Conservation (phyloP, 2,888 invertebrate species). For the Gymnocheta viridis region DNA sequence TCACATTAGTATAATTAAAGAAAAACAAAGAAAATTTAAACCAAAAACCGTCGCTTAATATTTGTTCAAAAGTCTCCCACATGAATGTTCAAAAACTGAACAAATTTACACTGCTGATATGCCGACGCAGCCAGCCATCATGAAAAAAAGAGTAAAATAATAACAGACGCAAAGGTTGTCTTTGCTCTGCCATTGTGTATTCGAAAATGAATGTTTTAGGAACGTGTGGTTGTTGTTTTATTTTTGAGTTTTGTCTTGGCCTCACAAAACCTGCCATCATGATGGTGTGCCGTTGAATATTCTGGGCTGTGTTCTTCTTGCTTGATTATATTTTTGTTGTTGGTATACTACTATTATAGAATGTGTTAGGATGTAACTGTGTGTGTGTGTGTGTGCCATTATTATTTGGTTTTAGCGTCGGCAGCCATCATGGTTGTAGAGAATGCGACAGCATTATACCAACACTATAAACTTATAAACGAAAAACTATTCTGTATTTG, state of each 20-base stretch:
- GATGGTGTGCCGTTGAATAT: conserved; percentile 15
- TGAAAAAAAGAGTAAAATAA: conserved; percentile 7
- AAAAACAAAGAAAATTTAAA: neutral
- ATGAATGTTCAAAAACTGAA: neutral
- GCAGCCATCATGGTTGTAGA: conserved; percentile 68
- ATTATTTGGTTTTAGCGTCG: conserved; percentile 30
- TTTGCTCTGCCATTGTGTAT: neutral
- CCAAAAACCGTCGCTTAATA: conserved; percentile 34
- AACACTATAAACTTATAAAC: neutral
- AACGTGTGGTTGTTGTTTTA: conserved; percentile 16
- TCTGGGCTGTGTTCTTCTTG: neutral
- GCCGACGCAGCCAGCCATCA: conserved; percentile 62
- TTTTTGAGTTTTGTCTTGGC: conserved; percentile 14
- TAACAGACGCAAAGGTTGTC: neutral
- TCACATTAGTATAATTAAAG: too few relatives aligned
- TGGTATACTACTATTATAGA: neutral
- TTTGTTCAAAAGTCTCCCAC: neutral
- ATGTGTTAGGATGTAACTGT: too few relatives aligned
- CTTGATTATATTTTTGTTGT: neutral
- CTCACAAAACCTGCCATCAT: conserved; percentile 55
- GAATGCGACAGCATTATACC: conserved; percentile 58
- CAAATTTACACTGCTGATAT: neutral
- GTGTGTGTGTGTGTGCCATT: neutral
- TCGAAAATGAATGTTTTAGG: neutral
- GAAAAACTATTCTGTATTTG: conserved; percentile 19